These are phyloP conservation scores for Temnopleurus reevesii DNA, from an alignment of 53 echinoderm and acorn worm genomes.

Conservation along the genomic window DNA sequence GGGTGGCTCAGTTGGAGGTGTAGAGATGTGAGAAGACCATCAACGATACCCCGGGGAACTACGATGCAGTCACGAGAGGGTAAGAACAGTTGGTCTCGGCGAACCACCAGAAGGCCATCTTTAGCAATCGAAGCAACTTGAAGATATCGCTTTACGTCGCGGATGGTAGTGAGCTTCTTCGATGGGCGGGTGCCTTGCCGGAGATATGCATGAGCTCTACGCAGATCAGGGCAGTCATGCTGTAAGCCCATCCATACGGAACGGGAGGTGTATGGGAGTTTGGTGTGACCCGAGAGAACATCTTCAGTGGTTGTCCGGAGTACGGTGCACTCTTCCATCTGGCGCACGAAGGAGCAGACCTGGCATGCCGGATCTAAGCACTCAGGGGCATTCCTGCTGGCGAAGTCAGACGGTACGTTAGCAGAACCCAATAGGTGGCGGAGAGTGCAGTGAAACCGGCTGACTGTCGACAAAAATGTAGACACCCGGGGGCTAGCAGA, in stretches of 20 bases:
- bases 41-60: constrained; percentile 62
- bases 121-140: constrained; percentile 58
- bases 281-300: constrained; percentile 50
- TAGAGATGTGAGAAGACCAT: constrained; percentile 65
- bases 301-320: constrained; percentile 36
- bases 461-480: constrained; percentile 61
- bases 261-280: constrained; percentile 69
- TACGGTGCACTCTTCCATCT: constrained; percentile 52
- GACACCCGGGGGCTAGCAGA: constrained; percentile 70
- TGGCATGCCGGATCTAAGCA: constrained; percentile 68
- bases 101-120: constrained; percentile 72
- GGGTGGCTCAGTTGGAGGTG: constrained; percentile 76
- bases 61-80: constrained; percentile 61
- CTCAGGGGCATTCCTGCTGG: constrained; percentile 60
- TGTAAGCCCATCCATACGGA: constrained; percentile 68
- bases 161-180: constrained; percentile 67
- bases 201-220: constrained; percentile 62
- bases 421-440: constrained; percentile 60
- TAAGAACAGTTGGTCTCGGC: constrained; percentile 45
- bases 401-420: constrained; percentile 62
- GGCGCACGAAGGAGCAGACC: constrained; percentile 64
- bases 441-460: constrained; percentile 37
- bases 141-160: constrained; percentile 76
- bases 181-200: constrained; percentile 69
- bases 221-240: constrained; percentile 54